These are phyloP conservation scores for Corythucha ciliata DNA, from an alignment of 2,888 invertebrate species.

Conservation along the genomic window DNA sequence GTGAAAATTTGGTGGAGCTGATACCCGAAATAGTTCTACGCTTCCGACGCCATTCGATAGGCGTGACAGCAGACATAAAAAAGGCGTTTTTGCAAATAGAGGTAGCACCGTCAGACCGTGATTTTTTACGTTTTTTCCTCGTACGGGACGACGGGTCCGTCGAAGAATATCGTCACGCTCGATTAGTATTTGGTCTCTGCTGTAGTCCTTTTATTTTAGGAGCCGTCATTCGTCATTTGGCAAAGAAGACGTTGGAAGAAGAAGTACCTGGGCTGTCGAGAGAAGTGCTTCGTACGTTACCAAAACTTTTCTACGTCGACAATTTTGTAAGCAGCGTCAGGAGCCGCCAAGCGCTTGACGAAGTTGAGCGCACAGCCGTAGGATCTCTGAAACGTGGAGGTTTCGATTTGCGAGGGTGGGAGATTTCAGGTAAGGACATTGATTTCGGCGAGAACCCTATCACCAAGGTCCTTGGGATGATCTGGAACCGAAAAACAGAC, in stretches of 20 bases:
- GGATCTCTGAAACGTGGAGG: slow-evolving; percentile 10
- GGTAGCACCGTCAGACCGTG: slow-evolving; percentile 33
- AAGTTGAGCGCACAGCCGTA: not conserved
- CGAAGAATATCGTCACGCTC: slow-evolving; percentile 15
- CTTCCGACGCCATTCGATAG: slow-evolving; percentile 28
- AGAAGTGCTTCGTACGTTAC: not conserved
- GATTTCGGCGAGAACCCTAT: not conserved
- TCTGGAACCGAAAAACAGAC: slow-evolving; percentile 20
- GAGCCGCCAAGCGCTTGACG: not conserved
- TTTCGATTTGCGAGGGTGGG: slow-evolving; percentile 25
- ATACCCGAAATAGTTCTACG: slow-evolving; percentile 25
- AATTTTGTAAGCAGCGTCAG: slow-evolving; percentile 10
- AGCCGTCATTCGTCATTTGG: slow-evolving; percentile 14
- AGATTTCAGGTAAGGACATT: slow-evolving; percentile 3
- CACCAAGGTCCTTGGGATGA: slow-evolving; percentile 20
- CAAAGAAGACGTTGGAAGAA: not conserved
- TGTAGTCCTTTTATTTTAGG: slow-evolving; percentile 25
- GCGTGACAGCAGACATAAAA: slow-evolving; percentile 32
- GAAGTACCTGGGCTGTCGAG: not conserved
- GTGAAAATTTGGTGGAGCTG: slow-evolving; percentile 30
- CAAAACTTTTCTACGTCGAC: slow-evolving; percentile 18
- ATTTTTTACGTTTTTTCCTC: slow-evolving; percentile 36
- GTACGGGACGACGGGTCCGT: slow-evolving; percentile 3
- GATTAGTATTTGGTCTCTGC: slow-evolving; percentile 24
- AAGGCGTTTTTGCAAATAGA: slow-evolving; percentile 38